These are phyloP conservation scores for Monochamus alternatus DNA, from an alignment of 2,888 invertebrate genomes.

Conservation along the genomic window DNA sequence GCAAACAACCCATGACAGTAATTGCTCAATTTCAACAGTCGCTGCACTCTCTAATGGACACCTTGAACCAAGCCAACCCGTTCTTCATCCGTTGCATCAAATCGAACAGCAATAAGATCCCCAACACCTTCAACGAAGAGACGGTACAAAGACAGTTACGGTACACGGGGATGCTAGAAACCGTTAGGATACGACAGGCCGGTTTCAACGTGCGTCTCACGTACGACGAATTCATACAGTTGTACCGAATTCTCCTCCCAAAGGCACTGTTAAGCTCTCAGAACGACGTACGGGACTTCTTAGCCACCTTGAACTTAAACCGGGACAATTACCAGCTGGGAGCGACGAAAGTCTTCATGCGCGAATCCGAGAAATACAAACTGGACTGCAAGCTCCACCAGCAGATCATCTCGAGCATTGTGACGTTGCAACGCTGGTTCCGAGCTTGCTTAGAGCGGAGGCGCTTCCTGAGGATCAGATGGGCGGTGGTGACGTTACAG, in stretches of 20 bases:
- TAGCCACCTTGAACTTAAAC: slow-evolving; percentile 88
- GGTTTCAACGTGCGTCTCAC: slow-evolving; percentile 95
- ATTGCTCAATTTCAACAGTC: slow-evolving; percentile 97
- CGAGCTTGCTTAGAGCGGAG: slow-evolving; percentile 85
- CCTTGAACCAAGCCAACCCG: slow-evolving; percentile 90
- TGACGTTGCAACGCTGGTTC: slow-evolving; percentile 94
- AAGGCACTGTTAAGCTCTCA: slow-evolving; percentile 90
- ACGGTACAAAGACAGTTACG: slow-evolving; percentile 92
- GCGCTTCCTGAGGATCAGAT: slow-evolving; percentile 82
- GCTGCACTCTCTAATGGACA: slow-evolving; percentile 92
- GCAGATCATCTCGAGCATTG: slow-evolving; percentile 94
- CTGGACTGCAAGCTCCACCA: slow-evolving; percentile 93
- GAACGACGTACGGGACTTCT: slow-evolving; percentile 88
- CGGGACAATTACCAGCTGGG: slow-evolving; percentile 93
- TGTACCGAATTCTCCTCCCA: slow-evolving; percentile 92
- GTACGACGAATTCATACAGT: slow-evolving; percentile 94
- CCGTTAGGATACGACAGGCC: slow-evolving; percentile 93
- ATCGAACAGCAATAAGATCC: slow-evolving; percentile 89
- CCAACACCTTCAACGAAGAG: slow-evolving; percentile 94
- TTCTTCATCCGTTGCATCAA: slow-evolving; percentile 95
- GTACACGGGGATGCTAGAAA: slow-evolving; percentile 98
- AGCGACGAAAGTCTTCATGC: slow-evolving; percentile 80
- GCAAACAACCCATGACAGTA: slow-evolving; percentile 93
- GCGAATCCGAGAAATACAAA: slow-evolving; percentile 94
- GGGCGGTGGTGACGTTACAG: slow-evolving; percentile 86